Evolutionary conservation across 2,797 vertebrate species (phyloP).

Genomic region (Sternarchorhynchus goeldii): DNA sequence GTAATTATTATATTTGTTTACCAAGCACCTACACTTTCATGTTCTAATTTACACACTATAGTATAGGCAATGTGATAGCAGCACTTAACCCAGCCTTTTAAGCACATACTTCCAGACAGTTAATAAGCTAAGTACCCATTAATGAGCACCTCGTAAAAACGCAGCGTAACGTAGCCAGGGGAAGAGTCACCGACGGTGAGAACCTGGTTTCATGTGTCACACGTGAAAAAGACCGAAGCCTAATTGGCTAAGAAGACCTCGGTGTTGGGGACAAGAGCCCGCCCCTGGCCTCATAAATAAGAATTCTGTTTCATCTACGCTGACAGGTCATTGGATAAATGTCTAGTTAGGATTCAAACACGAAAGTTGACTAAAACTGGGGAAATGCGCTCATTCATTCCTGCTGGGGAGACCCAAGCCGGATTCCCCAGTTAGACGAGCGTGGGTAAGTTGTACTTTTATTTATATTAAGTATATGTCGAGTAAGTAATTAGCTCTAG

Average conservation of each 20-base stretch:
- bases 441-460: too few relatives aligned
- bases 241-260: slow-evolving; percentile 43
- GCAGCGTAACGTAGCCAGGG: not conserved
- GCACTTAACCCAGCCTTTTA: too few relatives aligned
- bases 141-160: not conserved
- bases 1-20: not conserved
- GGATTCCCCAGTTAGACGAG: too few relatives aligned
- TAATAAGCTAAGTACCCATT: not conserved
- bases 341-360: not conserved
- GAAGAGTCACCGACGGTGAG: slow-evolving; percentile 13
- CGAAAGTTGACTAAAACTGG: too few relatives aligned
- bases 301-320: slow-evolving; percentile 16
- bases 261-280: slow-evolving; percentile 29
- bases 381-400: too few relatives aligned
- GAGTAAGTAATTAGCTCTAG: too few relatives aligned
- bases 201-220: slow-evolving; percentile 40
- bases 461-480: too few relatives aligned
- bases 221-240: slow-evolving; percentile 2
- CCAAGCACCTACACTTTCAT: not conserved
- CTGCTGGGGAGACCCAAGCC: too few relatives aligned
- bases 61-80: not conserved
- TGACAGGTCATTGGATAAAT: slow-evolving; percentile 11
- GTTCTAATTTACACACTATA: not conserved
- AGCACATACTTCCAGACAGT: not conserved
- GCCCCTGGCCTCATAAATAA: slow-evolving; percentile 31